Base-by-base conservation (phyloP, 2,113 vertebrate genomes). In the Hyaena hyaena region DNA sequence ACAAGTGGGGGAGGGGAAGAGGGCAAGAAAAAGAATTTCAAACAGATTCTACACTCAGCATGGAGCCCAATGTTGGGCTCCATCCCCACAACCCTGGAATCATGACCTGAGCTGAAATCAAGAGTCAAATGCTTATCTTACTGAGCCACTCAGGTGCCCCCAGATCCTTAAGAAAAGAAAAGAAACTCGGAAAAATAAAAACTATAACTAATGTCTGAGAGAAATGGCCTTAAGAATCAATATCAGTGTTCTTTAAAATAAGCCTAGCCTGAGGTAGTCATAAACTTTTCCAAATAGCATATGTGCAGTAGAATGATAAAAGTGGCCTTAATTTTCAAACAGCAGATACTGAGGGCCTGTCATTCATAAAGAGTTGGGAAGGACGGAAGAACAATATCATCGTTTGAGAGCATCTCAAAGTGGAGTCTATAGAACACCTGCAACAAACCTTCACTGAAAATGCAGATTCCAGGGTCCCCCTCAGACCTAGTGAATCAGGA, bases 241-340 rank as follows among this genome's bases (percentile, higher is more conserved):
- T 50, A 74, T 2, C 65, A 33, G 28, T 63, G n/a, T 65, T 48
- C 43, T 79, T 65, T 86, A 95, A 93, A 96, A 93, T 50, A 92
- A 86, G 9, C 55, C 17, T 24, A 94, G 68, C 11, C 68, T 90
- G 50, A 86, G 43, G 61, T 43, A 77, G 69, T 50, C 39, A 94
- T 4, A 31, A 77, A 53, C 76, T 69, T 83, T 97, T 65, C 50
- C 39, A 92, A 73, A 95, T 23, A 73, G 48, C 33, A 1, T 48
- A 10, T 63, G 24, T 92, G 19, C 14, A 90, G 61, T 31, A 63
- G 66, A 68, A 97, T 31, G n/a, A 66, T 33, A 88, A 55, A 97
- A 45, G 28, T 61, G 31, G 11, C 14, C 26, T 93, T 88, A 58
- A 53, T 88, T 96, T 95, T 45, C 85, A 43, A 11, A 9, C 24